Conservation (phyloP, 1,140 invertebrate species). For the Aculops lycopersici region DNA sequence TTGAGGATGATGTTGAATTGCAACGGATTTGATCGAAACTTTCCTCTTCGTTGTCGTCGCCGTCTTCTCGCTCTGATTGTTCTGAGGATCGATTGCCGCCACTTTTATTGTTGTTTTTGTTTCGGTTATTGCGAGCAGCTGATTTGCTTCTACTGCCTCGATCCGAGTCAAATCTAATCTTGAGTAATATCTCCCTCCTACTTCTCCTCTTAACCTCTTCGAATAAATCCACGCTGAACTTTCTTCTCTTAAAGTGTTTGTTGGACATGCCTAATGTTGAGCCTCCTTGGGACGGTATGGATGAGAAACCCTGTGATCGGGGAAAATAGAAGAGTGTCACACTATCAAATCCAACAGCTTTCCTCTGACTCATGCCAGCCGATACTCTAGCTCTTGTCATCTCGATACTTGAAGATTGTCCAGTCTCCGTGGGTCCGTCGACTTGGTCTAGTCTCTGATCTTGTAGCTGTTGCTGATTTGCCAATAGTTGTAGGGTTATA, state of each 20-base stretch:
- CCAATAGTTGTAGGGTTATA: no score
- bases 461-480: no score
- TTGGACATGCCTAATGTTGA: constrained; percentile 75
- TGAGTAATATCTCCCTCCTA: not conserved
- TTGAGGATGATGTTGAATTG: not conserved
- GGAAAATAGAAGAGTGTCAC: constrained; percentile 86
- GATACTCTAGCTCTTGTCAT: constrained; percentile 3
- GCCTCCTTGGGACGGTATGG: constrained; percentile 71
- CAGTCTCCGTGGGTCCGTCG: not conserved
- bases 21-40: not conserved
- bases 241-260: constrained; percentile 38
- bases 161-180: not conserved
- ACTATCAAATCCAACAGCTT: constrained; percentile 42
- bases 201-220: constrained; percentile 42
- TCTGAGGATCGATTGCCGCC: no score
- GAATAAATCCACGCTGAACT: constrained; percentile 45
- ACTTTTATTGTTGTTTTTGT: no score
- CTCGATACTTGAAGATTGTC: not conserved
- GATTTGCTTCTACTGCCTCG: no score
- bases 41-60: not conserved
- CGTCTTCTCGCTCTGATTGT: no score
- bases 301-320: constrained; percentile 76
- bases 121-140: no score
- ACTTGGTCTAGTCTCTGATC: constrained; percentile 19
- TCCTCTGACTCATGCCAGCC: constrained; percentile 13